Evolutionary conservation across 1,140 invertebrate genomes (phyloP).

Genomic region (Phymorhynchus buccinoides): DNA sequence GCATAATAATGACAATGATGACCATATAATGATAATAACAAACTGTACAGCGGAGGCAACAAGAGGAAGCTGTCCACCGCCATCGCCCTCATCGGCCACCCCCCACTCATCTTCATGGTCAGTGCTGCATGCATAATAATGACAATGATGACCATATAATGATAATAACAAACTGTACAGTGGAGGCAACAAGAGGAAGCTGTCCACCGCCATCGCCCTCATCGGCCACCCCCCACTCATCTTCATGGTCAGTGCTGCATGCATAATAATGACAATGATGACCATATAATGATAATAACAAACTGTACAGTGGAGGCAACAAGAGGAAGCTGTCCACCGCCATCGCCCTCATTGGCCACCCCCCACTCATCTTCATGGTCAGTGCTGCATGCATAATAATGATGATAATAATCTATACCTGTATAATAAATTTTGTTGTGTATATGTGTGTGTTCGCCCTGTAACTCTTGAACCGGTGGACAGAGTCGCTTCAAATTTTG

Average conservation of each 20-base stretch:
- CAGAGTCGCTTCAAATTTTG: too few relatives aligned
- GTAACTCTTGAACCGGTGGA: too few relatives aligned
- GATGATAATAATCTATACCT: too few relatives aligned
- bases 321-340: slow-evolving; percentile 76
- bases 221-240: slow-evolving; percentile 81
- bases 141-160: too few relatives aligned
- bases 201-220: slow-evolving; percentile 75
- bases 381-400: too few relatives aligned
- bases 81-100: slow-evolving; percentile 79
- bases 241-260: slow-evolving; percentile 73
- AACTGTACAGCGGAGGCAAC: slow-evolving; percentile 82
- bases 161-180: too few relatives aligned
- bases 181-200: slow-evolving; percentile 76
- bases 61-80: slow-evolving; percentile 76
- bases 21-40: too few relatives aligned
- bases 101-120: slow-evolving; percentile 79
- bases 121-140: background rate
- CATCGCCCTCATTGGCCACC: slow-evolving; percentile 79
- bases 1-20: too few relatives aligned
- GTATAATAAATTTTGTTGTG: too few relatives aligned
- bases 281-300: too few relatives aligned
- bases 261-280: too few relatives aligned
- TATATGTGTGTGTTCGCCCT: too few relatives aligned
- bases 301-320: slow-evolving; percentile 81
- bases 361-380: slow-evolving; percentile 79